Evolutionary conservation across 2,888 invertebrate genomes (phyloP).

Genomic region (Tipula helvola): DNA sequence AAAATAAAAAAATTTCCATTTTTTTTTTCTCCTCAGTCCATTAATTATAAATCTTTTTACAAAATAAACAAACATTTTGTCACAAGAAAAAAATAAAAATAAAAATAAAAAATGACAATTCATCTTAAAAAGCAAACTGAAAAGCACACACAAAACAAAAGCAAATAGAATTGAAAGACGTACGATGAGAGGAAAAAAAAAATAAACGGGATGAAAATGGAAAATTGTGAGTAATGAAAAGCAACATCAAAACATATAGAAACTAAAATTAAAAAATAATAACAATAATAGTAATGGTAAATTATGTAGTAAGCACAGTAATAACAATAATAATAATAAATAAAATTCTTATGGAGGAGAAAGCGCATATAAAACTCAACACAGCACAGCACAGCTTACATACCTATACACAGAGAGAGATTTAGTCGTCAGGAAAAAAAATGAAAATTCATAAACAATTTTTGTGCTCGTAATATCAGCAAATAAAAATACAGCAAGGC

Average conservation of each 20-base stretch:
- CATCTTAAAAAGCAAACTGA: background rate
- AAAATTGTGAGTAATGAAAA: background rate
- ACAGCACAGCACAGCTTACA: background rate
- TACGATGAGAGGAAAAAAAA: background rate
- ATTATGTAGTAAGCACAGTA: background rate
- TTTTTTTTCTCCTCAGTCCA: background rate
- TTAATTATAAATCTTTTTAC: constrained; percentile 4
- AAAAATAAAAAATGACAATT: background rate
- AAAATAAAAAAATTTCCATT: background rate
- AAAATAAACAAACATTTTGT: constrained; percentile 4
- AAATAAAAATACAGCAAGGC: background rate
- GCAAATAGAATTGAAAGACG: background rate
- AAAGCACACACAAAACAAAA: background rate
- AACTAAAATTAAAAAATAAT: background rate
- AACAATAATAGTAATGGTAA: background rate
- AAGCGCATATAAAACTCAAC: background rate
- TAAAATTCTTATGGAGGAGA: background rate
- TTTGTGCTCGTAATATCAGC: background rate
- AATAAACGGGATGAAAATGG: background rate
- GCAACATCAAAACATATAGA: background rate
- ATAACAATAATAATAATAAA: background rate
- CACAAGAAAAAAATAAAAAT: background rate
- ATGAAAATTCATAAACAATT: background rate
- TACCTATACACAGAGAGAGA: background rate
- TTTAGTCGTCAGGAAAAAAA: background rate